phyloP scores from a whole-genome alignment of 2,797 vertebrate species.

The Acrossocheilus fasciatus region DNA sequence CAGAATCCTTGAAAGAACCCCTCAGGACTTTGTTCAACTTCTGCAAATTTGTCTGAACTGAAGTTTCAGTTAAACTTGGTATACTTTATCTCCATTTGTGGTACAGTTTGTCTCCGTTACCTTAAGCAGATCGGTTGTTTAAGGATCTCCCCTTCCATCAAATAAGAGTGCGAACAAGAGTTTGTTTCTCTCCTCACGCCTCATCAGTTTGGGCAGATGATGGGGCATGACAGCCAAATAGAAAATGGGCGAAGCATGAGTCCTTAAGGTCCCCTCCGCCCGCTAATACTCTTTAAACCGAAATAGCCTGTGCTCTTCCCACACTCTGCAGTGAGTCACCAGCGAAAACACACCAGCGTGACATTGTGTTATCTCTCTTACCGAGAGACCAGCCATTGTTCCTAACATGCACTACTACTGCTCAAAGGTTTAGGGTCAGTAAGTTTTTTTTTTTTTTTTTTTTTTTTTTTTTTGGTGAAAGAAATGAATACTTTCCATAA shows the following conservation, averaged over 20 bases:
- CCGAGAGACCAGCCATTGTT: conserved; percentile 61
- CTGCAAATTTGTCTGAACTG: background rate
- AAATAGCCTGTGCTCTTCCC: conserved; percentile 47
- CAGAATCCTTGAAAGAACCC: background rate
- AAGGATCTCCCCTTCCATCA: conserved; percentile 29
- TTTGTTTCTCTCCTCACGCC: conserved; percentile 43
- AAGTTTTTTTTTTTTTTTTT: background rate
- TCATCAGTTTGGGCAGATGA: conserved; percentile 48
- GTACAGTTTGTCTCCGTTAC: background rate
- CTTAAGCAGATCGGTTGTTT: conserved; percentile 14
- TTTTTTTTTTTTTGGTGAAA: background rate
- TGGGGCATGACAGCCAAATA: conserved; percentile 34
- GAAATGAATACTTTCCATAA: background rate
- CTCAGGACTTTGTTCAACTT: background rate
- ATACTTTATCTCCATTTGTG: background rate
- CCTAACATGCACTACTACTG: conserved; percentile 27
- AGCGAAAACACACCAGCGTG: conserved; percentile 63
- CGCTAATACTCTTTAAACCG: conserved; percentile 51
- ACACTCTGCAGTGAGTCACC: conserved; percentile 65
- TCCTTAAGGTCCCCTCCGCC: conserved; percentile 49
- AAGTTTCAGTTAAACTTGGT: background rate
- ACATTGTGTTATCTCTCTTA: conserved; percentile 64
- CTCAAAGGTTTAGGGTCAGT: background rate
- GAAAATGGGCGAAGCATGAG: conserved; percentile 49
- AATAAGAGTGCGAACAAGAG: conserved; percentile 35